phyloP scores from a whole-genome alignment of 1,140 invertebrate genomes.

The Pinna nobilis region DNA sequence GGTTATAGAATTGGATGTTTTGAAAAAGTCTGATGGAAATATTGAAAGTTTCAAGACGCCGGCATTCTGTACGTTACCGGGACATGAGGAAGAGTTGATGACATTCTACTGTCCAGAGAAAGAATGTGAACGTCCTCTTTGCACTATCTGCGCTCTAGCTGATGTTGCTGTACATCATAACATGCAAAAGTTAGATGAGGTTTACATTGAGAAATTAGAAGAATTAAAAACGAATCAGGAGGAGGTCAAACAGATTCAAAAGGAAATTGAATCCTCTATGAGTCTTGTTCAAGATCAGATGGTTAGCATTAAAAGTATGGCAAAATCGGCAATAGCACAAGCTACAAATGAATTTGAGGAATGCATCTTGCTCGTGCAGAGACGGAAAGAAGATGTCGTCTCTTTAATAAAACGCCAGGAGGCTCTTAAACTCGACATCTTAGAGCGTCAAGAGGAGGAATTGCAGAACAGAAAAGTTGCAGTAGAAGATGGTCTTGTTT shows the following conservation, averaged over 20 bases:
- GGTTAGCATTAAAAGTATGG: neutral
- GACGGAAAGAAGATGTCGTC: neutral
- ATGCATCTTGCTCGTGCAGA: neutral
- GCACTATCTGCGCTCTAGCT: neutral
- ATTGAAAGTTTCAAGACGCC: neutral
- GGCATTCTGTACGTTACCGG: neutral
- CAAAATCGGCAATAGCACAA: neutral
- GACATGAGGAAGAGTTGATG: neutral
- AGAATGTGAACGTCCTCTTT: neutral
- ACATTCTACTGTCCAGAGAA: constrained; percentile 4
- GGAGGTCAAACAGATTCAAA: neutral
- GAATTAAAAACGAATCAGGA: neutral
- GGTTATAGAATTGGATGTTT: neutral
- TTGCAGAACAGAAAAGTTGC: neutral
- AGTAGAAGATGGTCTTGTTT: constrained; percentile 5
- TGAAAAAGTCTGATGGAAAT: neutral
- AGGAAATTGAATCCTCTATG: neutral
- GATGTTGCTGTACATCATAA: neutral
- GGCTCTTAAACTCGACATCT: neutral
- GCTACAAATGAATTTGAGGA: neutral
- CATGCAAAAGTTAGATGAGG: neutral
- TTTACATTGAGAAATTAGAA: neutral
- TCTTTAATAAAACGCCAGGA: neutral
- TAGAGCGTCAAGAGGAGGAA: neutral
- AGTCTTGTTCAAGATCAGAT: neutral